Evolutionary conservation across 2,888 invertebrate species (phyloP), one percentile per base, ranked within the genome.

Genomic region (Ichneumon xanthorius): DNA sequence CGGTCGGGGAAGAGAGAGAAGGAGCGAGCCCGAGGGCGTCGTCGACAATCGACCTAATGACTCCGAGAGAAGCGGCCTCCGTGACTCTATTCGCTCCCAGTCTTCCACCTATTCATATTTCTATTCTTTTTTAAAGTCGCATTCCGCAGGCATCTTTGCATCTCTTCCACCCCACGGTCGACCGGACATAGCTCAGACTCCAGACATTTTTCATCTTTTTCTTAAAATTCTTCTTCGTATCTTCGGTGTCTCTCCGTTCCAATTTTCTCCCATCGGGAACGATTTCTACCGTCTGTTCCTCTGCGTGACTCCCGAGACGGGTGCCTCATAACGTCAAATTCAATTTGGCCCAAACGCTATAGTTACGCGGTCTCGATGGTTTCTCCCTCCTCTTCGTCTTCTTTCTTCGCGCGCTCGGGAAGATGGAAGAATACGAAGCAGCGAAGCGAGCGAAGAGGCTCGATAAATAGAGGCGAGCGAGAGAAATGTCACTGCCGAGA

Each of bases 11-110:
- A 33, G 61, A 26, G 26, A 26, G 30, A 3, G 26, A 11, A 30
- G 4, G 14, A 5, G 16, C 16, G 26, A 6, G 53, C 77, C 50
- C 53, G 53, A 55, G 77, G 77, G 65, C 19, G 48, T 75, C 78
- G 45, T 48, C 79, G 82, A 85, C 85, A 86, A 80, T 86, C 85
- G 82, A 82, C 85, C 80, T 86, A 86, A 86, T 86, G 85, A 86
- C 85, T 86, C 67, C 65, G 50, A 19, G 71, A 78, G 37, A 75
- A 78, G 37, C 78, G 73, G 45, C 58, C 40, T 37, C 72, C 86
- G 87, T 82, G 45, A 84, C 85, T 61, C 63, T 77, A 55, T 58
- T 58, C 67, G 55, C 26, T 22, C 26, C 48, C 33, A 53, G 55
- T 71, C 76, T 53, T 80, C 68, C 58, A 53, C 58, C 76, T 45